Base-by-base conservation (phyloP, 2,113 vertebrate genomes). In the Tauraco erythrolophus region DNA sequence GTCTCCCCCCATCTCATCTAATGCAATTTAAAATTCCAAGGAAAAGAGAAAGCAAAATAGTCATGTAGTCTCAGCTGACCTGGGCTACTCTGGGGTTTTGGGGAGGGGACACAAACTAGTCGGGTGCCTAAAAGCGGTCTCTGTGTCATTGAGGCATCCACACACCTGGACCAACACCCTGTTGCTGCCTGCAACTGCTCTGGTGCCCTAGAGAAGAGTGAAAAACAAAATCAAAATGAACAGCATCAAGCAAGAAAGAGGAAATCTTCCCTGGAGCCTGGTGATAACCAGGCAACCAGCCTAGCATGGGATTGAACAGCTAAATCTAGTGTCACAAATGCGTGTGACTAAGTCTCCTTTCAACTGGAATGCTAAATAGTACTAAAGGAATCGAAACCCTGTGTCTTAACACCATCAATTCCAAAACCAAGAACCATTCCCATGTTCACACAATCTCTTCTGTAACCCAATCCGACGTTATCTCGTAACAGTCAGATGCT, bases 401-500 rank as follows among this genome's bases (percentile, higher is more conserved):
- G 0, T 31, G 23, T 58, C 51, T 87, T 37, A 58, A 58, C 39
- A 68, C 17, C 15, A n/a, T 43, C 13, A 24, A 75, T 84, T 94
- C 37, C 74, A 71, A 89, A 74, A 19, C 43, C 0, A 1, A 82
- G 56, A 71, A 68, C 46, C 14, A 48, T 27, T 35, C 31, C 33
- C 4, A 10, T 25, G 17, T 71, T 96, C 74, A 51, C n/a, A 35
- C 31, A 50, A 33, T 71, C 51, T 79, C 74, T 41, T 85, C 43
- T 9, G 33, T 71, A 85, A 66, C 2, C 23, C 43, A 50, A 84
- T 53, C 33, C 0, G 0, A 13, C 0, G 0, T 51, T 43, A 46
- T 56, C 56, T 62, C 58, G 8, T 78, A 41, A n/a, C 22, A 66
- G 50, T 11, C 56, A 66, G 76, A 28, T 18, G 35, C 30, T 12